Evolutionary conservation across 2,113 vertebrate species (phyloP).

Genomic region (Tympanuchus pallidicinctus): DNA sequence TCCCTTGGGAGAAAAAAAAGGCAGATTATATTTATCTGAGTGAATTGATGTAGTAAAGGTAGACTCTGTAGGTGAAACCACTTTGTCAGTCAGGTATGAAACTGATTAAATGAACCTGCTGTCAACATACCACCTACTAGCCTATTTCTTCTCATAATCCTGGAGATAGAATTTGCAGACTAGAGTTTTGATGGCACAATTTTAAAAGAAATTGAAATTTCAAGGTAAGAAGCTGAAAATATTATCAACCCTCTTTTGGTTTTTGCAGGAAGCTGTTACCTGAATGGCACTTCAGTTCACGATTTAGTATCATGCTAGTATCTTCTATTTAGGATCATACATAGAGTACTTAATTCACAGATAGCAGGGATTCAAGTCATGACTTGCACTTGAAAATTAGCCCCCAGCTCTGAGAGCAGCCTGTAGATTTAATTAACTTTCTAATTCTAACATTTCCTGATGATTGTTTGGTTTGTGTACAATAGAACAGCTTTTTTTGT

Average conservation of each 20-base stretch:
- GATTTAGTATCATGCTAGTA: background rate
- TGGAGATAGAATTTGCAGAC: background rate
- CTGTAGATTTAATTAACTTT: background rate
- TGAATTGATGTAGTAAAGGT: background rate
- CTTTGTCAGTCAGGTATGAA: background rate
- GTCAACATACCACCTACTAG: background rate
- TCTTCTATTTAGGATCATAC: background rate
- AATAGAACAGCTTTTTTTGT: background rate
- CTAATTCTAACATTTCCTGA: background rate
- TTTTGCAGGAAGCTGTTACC: background rate
- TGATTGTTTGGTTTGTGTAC: background rate
- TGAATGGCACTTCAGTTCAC: background rate
- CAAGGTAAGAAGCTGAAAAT: background rate
- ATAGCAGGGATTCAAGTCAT: background rate
- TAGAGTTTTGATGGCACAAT: background rate
- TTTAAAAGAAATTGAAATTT: background rate
- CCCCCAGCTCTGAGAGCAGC: background rate
- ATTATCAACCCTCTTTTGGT: background rate
- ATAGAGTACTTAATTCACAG: background rate
- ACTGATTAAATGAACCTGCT: background rate
- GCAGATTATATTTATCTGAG: background rate
- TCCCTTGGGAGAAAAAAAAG: fast-evolving
- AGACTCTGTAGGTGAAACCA: background rate
- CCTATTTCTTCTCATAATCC: background rate
- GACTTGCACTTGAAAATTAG: constrained; percentile 1